Conservation (phyloP, 2,888 invertebrate species). For the Cactoblastis cactorum region DNA sequence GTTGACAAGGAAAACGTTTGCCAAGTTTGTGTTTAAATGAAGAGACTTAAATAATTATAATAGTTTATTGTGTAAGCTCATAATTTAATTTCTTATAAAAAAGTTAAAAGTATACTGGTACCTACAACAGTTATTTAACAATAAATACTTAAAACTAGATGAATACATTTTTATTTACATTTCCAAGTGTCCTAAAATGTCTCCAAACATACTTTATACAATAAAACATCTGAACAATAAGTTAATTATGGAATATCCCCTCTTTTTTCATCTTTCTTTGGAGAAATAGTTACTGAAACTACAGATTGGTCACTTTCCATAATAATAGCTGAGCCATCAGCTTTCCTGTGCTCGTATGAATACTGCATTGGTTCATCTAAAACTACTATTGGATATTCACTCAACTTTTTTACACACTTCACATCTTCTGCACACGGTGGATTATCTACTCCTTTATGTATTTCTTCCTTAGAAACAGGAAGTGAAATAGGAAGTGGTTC, state of each 20-base stretch:
- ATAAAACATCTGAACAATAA: background rate
- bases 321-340: slow-evolving; percentile 24
- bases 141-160: slow-evolving; percentile 11
- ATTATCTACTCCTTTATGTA: background rate
- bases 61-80: slow-evolving; percentile 16
- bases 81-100: slow-evolving; percentile 17
- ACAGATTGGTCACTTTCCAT: slow-evolving; percentile 20
- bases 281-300: slow-evolving; percentile 18
- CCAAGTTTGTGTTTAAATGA: slow-evolving; percentile 17
- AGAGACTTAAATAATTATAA: slow-evolving; percentile 14
- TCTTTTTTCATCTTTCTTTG: slow-evolving; percentile 1
- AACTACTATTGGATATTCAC: slow-evolving; percentile 27
- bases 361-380: slow-evolving; percentile 20
- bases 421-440: background rate
- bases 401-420: slow-evolving; percentile 13
- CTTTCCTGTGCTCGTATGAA: slow-evolving; percentile 24
- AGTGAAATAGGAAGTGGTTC: slow-evolving; percentile 2
- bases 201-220: background rate
- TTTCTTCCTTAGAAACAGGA: background rate
- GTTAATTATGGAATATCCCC: slow-evolving; percentile 20
- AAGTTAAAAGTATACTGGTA: slow-evolving; percentile 4
- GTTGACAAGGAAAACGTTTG: slow-evolving; percentile 11
- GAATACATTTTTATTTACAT: background rate
- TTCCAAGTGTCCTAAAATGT: background rate
- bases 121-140: slow-evolving; percentile 15